Evolutionary conservation across 2,888 invertebrate species (phyloP).

Genomic region (Chrysina gloriosa): DNA sequence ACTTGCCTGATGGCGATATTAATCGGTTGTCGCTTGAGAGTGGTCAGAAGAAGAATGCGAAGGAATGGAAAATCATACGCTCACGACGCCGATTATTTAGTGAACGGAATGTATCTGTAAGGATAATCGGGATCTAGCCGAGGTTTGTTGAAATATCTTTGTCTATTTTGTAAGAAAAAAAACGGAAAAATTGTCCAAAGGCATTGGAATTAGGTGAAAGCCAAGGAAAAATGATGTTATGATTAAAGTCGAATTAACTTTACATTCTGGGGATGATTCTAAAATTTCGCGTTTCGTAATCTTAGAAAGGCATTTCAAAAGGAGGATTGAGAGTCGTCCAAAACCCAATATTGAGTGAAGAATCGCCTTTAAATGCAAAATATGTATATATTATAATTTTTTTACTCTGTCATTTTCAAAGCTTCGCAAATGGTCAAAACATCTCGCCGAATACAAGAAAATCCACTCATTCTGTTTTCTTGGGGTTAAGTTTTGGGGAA

Average conservation of each 20-base stretch:
- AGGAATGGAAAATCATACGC: slow-evolving; percentile 85
- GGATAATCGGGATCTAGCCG: neutral
- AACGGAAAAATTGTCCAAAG: neutral
- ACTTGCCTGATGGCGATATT: slow-evolving; percentile 84
- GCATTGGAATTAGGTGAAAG: slow-evolving; percentile 17
- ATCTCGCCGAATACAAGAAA: too few species aligned
- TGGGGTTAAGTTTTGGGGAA: too few species aligned
- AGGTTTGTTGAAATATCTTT: too few species aligned
- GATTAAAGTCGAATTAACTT: neutral
- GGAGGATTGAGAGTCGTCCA: too few species aligned
- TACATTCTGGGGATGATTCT: neutral
- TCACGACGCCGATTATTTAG: slow-evolving; percentile 96
- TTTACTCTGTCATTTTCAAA: too few species aligned
- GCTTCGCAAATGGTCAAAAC: too few species aligned
- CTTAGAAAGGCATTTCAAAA: too few species aligned
- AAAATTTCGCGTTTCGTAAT: too few species aligned
- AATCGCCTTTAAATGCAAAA: too few species aligned
- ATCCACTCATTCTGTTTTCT: too few species aligned
- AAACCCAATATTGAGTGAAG: too few species aligned
- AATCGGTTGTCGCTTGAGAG: slow-evolving; percentile 85
- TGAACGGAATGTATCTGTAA: slow-evolving; percentile 98
- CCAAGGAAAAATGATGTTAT: neutral
- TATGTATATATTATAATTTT: too few species aligned
- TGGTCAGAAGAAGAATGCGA: slow-evolving; percentile 78
- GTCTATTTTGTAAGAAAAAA: neutral